phyloP scores from a whole-genome alignment of 1,140 invertebrate species.

The Orussus abietinus region DNA sequence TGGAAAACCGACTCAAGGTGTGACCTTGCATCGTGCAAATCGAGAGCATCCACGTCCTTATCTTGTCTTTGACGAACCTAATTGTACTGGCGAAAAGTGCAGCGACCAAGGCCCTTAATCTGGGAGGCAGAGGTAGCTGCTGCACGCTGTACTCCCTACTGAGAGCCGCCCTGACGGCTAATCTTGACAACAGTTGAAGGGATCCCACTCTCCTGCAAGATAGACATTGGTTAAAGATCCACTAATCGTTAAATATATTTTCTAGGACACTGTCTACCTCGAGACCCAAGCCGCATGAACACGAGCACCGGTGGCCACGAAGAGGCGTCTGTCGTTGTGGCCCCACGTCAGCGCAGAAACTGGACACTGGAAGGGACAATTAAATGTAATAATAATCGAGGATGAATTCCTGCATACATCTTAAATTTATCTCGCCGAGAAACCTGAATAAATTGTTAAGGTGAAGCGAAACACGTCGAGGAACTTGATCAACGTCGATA shows the following conservation, averaged over 20 bases:
- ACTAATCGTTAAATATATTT: too few relatives aligned
- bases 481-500: too few relatives aligned
- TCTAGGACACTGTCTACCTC: conserved; percentile 43
- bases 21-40: not conserved
- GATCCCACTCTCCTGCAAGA: conserved; percentile 73
- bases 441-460: too few relatives aligned
- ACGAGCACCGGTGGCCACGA: conserved; percentile 85
- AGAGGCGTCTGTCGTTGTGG: conserved; percentile 91
- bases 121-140: conserved; percentile 77
- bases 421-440: too few relatives aligned
- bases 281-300: conserved; percentile 92
- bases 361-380: conserved; percentile 59
- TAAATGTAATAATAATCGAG: too few relatives aligned
- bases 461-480: too few relatives aligned
- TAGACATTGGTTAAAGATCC: conserved; percentile 5
- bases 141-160: conserved; percentile 56
- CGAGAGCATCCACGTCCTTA: not conserved
- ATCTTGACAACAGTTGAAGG: conserved; percentile 80
- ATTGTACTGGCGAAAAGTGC: conserved; percentile 95
- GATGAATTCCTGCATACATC: too few relatives aligned
- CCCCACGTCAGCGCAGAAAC: conserved; percentile 96
- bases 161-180: conserved; percentile 64
- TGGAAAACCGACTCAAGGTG: conserved; percentile 10
- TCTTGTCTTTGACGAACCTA: conserved; percentile 39
- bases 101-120: conserved; percentile 77